Percentiles rank a stretch among this genome's conserved stretches.
phyloP scores from a whole-genome alignment of 2,888 invertebrate species.

The Crematogaster levior region DNA sequence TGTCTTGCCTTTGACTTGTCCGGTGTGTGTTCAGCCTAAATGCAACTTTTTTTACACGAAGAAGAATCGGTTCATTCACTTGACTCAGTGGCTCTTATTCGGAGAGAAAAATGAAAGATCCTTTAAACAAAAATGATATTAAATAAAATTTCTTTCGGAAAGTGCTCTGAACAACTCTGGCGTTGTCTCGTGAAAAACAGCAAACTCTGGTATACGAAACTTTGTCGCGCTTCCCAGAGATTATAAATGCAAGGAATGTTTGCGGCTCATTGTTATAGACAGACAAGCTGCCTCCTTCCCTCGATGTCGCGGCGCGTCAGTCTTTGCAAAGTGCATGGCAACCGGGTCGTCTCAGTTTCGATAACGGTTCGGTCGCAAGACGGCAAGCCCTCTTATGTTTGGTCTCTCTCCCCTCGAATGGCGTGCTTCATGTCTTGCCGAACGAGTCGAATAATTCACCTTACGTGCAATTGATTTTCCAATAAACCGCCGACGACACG shows the following conservation, averaged over 20 bases:
- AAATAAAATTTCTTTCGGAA: not conserved
- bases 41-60: too few relatives aligned
- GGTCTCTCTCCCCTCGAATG: constrained; percentile 18
- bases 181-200: not conserved
- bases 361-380: constrained; percentile 35
- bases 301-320: constrained; percentile 27
- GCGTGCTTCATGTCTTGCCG: constrained; percentile 28
- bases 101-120: not conserved
- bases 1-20: too few relatives aligned
- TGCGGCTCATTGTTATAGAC: not conserved
- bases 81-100: constrained; percentile 4
- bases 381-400: constrained; percentile 17
- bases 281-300: not conserved
- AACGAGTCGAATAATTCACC: constrained; percentile 62
- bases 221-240: not conserved
- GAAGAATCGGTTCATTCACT: not conserved
- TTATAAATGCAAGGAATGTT: constrained; percentile 18
- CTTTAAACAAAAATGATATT: not conserved
- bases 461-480: constrained; percentile 70
- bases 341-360: constrained; percentile 40
- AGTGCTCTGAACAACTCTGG: not conserved
- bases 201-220: constrained; percentile 8
- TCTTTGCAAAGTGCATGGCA: constrained; percentile 23
- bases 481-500: constrained; percentile 50
- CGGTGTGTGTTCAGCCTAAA: too few relatives aligned